Percentiles rank a stretch among this genome's conserved stretches.
These are phyloP conservation scores for Stenoptilia bipunctidactyla DNA, from an alignment of 2,888 invertebrate species.

Conservation along the genomic window DNA sequence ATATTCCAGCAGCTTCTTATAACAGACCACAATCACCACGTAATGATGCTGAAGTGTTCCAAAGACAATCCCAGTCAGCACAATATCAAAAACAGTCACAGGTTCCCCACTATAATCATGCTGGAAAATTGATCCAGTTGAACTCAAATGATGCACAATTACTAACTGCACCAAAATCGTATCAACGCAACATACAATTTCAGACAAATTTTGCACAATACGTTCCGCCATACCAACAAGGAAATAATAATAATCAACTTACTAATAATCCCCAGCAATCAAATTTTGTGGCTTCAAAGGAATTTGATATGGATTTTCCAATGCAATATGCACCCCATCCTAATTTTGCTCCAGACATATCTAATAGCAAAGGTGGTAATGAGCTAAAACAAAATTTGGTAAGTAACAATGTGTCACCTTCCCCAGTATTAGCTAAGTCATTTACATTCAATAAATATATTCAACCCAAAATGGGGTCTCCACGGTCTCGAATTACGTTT, in stretches of 20 bases:
- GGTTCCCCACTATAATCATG: constrained; percentile 18
- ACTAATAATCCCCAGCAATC: no score
- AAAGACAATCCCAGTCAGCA: constrained; percentile 21
- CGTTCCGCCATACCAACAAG: constrained; percentile 22
- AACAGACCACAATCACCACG: constrained; percentile 20
- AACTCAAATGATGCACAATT: neutral
- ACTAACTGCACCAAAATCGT: neutral
- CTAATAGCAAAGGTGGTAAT: constrained; percentile 26
- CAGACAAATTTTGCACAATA: constrained; percentile 4
- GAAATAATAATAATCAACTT: constrained; percentile 10
- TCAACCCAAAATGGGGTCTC: constrained; percentile 36
- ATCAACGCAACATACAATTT: neutral
- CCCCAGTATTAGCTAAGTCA: constrained; percentile 49
- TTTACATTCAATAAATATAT: constrained; percentile 43
- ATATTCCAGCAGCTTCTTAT: constrained; percentile 30
- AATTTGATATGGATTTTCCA: no score
- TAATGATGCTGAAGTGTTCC: constrained; percentile 32
- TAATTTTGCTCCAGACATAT: constrained; percentile 15
- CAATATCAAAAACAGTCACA: neutral
- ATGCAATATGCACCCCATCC: constrained; percentile 18
- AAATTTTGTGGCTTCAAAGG: no score
- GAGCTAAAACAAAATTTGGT: constrained; percentile 52
- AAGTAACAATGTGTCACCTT: constrained; percentile 37
- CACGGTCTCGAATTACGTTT: constrained; percentile 51
- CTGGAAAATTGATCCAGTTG: constrained; percentile 11